Evolutionary conservation across 1,140 invertebrate genomes (phyloP).

Genomic region (Pachypeltis micranthus): DNA sequence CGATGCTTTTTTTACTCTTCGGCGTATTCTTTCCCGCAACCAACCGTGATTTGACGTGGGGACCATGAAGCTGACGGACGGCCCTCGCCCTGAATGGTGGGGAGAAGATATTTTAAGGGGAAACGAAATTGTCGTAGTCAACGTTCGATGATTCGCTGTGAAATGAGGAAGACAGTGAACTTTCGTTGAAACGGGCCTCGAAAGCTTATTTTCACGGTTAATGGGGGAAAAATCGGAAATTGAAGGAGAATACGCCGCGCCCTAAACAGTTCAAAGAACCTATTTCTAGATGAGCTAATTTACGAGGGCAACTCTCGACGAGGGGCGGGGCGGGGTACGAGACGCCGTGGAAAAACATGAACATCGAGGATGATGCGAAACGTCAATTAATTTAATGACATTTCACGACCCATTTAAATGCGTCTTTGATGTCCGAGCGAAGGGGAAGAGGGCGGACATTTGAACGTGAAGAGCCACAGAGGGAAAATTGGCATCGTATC

Average conservation of each 20-base stretch:
- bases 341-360: not conserved
- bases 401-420: conserved; percentile 6
- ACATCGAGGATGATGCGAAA: conserved; percentile 1
- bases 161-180: too few relatives aligned
- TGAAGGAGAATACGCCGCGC: not conserved
- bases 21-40: too few relatives aligned
- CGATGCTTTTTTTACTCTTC: too few relatives aligned
- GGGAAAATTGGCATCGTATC: not conserved
- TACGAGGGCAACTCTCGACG: not conserved
- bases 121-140: too few relatives aligned
- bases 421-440: conserved; percentile 1
- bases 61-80: too few relatives aligned
- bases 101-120: too few relatives aligned
- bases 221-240: too few relatives aligned
- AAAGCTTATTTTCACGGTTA: too few relatives aligned
- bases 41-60: too few relatives aligned
- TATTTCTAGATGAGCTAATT: conserved; percentile 8
- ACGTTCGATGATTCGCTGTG: too few relatives aligned
- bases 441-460: conserved; percentile 1
- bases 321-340: not conserved
- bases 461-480: not conserved
- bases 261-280: not conserved
- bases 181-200: too few relatives aligned
- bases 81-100: too few relatives aligned
- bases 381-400: conserved; percentile 7